phyloP scores from a whole-genome alignment of 2,113 vertebrate genomes.

The Chrysochloris asiatica region DNA sequence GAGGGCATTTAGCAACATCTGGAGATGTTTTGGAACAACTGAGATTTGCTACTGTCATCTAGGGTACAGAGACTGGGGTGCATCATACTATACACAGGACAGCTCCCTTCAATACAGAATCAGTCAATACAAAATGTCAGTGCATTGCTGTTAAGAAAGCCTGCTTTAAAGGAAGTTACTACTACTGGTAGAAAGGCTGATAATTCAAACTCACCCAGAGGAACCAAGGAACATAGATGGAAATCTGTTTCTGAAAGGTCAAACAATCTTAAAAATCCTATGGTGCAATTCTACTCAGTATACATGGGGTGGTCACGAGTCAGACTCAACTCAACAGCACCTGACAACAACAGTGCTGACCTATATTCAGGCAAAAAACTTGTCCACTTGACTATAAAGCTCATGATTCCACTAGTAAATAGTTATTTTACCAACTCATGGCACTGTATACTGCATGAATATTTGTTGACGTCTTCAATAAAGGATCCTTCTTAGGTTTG shows the following conservation, averaged over 20 bases:
- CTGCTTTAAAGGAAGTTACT: neutral
- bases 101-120: neutral
- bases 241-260: neutral
- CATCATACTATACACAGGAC: neutral
- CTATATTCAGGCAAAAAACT: neutral
- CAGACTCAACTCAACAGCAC: neutral
- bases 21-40: neutral
- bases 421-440: neutral
- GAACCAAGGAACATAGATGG: neutral
- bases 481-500: neutral
- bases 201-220: neutral
- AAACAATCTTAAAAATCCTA: neutral
- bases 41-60: neutral
- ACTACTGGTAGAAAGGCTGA: neutral
- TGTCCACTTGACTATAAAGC: neutral
- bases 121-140: neutral
- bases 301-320: neutral
- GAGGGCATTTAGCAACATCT: neutral
- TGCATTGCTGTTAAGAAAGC: neutral
- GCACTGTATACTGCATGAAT: neutral
- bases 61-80: neutral
- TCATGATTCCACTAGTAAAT: neutral
- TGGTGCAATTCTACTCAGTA: neutral
- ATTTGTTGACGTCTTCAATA: neutral
- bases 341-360: neutral